Percentiles rank a stretch among this genome's conserved stretches.
Evolutionary conservation across 2,888 invertebrate genomes (phyloP).

Genomic region (Perizoma flavofasciatum): DNA sequence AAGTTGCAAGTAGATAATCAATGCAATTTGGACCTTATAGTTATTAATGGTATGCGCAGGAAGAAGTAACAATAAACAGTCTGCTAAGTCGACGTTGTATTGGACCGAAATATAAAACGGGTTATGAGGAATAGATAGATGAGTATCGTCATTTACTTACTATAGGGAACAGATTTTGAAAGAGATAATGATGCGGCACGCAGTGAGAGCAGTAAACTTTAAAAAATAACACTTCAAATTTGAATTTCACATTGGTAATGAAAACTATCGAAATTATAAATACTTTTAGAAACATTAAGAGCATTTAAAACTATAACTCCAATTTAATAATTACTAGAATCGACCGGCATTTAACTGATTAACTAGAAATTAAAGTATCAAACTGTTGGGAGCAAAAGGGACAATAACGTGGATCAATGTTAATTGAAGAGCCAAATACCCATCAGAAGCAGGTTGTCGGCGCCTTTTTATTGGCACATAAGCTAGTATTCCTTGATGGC

Average conservation of each 20-base stretch:
- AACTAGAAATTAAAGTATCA: constrained; percentile 27
- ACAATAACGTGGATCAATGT: constrained; percentile 20
- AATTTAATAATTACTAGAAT: constrained; percentile 30
- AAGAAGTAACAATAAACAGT: no score
- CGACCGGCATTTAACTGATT: constrained; percentile 22
- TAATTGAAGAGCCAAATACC: constrained; percentile 11
- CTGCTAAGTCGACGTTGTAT: neutral
- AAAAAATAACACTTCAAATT: constrained; percentile 1
- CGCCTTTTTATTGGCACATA: neutral
- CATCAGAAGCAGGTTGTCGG: constrained; percentile 6
- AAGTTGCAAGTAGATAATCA: constrained; percentile 3
- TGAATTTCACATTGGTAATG: constrained; percentile 6
- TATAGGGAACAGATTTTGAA: no score
- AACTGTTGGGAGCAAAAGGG: constrained; percentile 25
- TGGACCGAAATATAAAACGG: no score
- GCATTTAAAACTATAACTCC: constrained; percentile 22
- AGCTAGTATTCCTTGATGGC: neutral
- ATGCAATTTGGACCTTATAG: constrained; percentile 8
- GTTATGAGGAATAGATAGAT: no score
- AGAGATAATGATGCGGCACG: no score
- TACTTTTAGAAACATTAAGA: constrained; percentile 15
- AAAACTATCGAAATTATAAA: constrained; percentile 17
- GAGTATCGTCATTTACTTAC: no score
- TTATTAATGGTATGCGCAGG: no score
- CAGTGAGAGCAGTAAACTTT: no score